Evolutionary conservation across 2,113 vertebrate species (phyloP), one percentile per base, ranked within the genome.

Genomic region (Anseranas semipalmata): DNA sequence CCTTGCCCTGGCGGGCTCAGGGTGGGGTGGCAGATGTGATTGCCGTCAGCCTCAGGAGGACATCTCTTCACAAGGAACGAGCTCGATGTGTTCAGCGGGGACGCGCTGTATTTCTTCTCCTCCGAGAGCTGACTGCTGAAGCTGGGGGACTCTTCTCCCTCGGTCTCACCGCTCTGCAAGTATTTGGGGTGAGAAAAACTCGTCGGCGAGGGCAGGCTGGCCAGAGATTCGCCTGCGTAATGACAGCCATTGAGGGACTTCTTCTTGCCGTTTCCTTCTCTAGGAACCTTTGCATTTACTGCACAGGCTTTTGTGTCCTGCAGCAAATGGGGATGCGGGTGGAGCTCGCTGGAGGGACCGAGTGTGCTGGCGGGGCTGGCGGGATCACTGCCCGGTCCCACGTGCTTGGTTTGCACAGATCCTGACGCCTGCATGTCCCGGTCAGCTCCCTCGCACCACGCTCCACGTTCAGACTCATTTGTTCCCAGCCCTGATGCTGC

Each of bases 41-140:
- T 39, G 43, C 82, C 77, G 52, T 39, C 66, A 16, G 70, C n/a
- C 30, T 70, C 46, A 0, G 79, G 50, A 65, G 66, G 30, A 65
- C 72, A 72, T 1, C 39, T 73, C 41, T 43, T 79, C 6, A 16
- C 12, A 37, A 76, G 0, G 0, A 55, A 71, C 3, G 78, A 43
- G 7, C 21, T 52, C 0, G 78, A 55, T 3, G 76, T 0, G 0
- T 50, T 30, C 24, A 71, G 59, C 20, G 33, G 37, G 30, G 24
- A 48, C 1, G 12, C 1, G 5, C 13, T 0, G 1, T n/a, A 9
- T 32, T 89, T 60, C 19, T 60, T 63, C 58, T 96, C 92, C n/a
- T 45, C 75, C 0, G 10, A 73, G 24, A 56, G 56, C 56, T 32
- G 71, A 24, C 13, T 41, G 46, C 63, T 1, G 0, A 92, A 85